Evolutionary conservation across 2,888 invertebrate genomes (phyloP).

Genomic region (Nysson spinosus): DNA sequence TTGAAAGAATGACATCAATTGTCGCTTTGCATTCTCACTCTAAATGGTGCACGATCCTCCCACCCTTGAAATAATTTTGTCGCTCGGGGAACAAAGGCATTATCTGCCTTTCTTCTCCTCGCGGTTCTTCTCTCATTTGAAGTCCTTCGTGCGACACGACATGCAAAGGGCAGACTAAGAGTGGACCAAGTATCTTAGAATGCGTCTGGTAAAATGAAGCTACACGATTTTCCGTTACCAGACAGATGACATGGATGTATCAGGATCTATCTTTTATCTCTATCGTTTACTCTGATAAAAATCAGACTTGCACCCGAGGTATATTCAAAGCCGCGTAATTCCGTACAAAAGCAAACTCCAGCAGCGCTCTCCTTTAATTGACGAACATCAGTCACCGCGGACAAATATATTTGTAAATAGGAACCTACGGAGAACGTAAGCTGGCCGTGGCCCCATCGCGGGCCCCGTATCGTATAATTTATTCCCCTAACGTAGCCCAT

Average conservation of each 20-base stretch:
- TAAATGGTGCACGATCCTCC: constrained; percentile 48
- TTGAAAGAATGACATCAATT: constrained; percentile 36
- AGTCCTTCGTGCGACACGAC: background rate
- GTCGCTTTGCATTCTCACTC: constrained; percentile 44
- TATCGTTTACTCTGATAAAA: background rate
- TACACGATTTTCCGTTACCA: background rate
- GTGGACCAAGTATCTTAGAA: background rate
- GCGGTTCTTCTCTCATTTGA: background rate
- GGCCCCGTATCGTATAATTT: constrained; percentile 53
- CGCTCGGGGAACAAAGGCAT: constrained; percentile 12
- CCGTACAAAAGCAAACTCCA: constrained; percentile 5
- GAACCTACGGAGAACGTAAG: constrained; percentile 9
- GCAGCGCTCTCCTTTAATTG: constrained; percentile 43
- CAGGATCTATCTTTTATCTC: background rate
- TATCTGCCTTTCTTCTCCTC: no score
- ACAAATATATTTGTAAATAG: constrained; percentile 63
- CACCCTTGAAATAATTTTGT: constrained; percentile 45
- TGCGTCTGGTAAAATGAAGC: background rate
- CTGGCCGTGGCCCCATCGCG: constrained; percentile 5
- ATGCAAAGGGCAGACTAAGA: background rate
- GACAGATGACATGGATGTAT: constrained; percentile 14
- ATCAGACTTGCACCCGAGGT: background rate
- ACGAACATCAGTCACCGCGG: constrained; percentile 51
- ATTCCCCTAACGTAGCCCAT: constrained; percentile 61
- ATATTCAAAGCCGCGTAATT: constrained; percentile 3